Conservation (phyloP, 2,797 vertebrate species). For the Aeoliscus strigatus region DNA sequence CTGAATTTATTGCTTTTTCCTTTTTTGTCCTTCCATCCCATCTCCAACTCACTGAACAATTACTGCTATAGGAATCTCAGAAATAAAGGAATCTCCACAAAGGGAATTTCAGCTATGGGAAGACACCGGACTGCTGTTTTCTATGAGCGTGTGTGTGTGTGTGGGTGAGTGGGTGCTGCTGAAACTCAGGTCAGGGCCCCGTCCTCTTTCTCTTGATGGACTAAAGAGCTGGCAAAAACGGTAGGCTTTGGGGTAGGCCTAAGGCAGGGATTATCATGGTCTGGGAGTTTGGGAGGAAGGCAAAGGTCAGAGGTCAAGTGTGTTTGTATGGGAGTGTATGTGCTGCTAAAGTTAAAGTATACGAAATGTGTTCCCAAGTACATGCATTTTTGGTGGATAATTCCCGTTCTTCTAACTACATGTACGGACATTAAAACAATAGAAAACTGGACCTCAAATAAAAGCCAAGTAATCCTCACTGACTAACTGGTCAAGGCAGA, state of each 20-base stretch:
- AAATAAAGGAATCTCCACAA: slow-evolving; percentile 37
- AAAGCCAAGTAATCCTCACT: no score
- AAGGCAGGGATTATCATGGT: slow-evolving; percentile 43
- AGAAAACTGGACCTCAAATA: no score
- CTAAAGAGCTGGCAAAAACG: slow-evolving; percentile 37
- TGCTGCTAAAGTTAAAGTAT: no score
- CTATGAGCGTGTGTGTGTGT: slow-evolving; percentile 25
- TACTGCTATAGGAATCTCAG: slow-evolving; percentile 33
- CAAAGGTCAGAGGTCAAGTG: slow-evolving; percentile 44
- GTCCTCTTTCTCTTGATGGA: slow-evolving; percentile 42
- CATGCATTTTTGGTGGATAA: no score
- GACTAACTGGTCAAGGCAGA: no score
- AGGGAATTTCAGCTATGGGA: slow-evolving; percentile 24
- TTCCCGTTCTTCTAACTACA: no score
- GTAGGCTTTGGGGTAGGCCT: slow-evolving; percentile 41
- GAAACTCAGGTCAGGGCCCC: slow-evolving; percentile 50
- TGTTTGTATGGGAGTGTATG: slow-evolving; percentile 5
- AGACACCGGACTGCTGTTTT: slow-evolving; percentile 26
- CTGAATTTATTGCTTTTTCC: slow-evolving; percentile 29
- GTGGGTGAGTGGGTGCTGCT: slow-evolving; percentile 33
- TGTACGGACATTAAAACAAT: no score
- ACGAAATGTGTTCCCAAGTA: no score
- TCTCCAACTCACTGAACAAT: slow-evolving; percentile 42
- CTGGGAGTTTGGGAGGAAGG: slow-evolving; percentile 44
- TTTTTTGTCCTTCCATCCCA: slow-evolving; percentile 17